Evolutionary conservation across 2,888 invertebrate genomes (phyloP).

Genomic region (Holacanthella duospinosa): DNA sequence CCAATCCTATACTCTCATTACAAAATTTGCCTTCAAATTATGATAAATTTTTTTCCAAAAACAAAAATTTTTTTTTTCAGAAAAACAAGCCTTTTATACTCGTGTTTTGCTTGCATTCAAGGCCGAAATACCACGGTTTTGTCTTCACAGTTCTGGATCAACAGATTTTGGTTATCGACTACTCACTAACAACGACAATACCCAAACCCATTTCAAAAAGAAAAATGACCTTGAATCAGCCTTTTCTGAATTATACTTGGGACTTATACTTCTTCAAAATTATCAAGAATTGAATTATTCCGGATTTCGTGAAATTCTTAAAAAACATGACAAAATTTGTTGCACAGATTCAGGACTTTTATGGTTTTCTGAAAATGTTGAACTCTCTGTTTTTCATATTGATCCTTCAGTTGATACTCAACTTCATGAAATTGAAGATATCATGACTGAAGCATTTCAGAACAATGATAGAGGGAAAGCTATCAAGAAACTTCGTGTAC

Average conservation of each 20-base stretch:
- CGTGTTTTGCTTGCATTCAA: not conserved
- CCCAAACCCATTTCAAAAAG: not conserved
- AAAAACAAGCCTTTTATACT: not conserved
- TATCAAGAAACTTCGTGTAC: conserved; percentile 47
- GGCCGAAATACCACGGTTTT: not conserved
- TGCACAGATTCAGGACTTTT: conserved; percentile 38
- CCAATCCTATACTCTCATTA: no score
- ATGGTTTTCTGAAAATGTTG: conserved; percentile 5
- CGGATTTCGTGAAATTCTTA: conserved; percentile 48
- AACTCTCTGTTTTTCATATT: conserved; percentile 2
- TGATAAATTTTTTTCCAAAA: not conserved
- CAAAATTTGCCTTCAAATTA: not conserved
- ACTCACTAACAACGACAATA: not conserved
- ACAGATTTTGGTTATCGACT: not conserved
- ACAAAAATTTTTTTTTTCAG: not conserved
- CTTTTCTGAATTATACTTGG: conserved; percentile 44
- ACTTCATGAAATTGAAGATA: conserved; percentile 41
- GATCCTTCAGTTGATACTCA: not conserved
- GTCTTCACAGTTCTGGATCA: not conserved
- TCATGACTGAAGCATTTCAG: conserved; percentile 46
- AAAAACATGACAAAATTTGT: conserved; percentile 47
- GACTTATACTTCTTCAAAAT: conserved; percentile 43
- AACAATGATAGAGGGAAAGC: conserved; percentile 46
- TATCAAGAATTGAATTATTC: conserved; percentile 46
- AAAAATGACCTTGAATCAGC: conserved; percentile 42